Evolutionary conservation across 2,113 vertebrate genomes (phyloP).

Genomic region (Salvelinus namaycush): DNA sequence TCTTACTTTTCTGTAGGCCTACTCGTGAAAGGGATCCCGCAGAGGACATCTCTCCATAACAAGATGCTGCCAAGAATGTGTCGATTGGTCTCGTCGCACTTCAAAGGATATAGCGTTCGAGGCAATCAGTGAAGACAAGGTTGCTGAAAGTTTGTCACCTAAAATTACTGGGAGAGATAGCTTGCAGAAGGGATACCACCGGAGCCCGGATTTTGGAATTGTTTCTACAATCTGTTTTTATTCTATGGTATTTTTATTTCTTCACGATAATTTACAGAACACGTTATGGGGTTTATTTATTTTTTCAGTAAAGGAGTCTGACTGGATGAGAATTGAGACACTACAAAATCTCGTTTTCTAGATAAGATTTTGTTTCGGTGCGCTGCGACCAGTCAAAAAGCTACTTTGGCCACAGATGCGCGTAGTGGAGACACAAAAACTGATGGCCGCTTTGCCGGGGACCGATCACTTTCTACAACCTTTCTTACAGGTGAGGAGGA

Average conservation of each 20-base stretch:
- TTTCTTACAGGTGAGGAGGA: constrained; percentile 48
- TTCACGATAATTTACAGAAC: not conserved
- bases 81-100: constrained; percentile 52
- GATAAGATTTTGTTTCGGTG: not conserved
- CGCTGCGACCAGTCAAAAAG: not conserved
- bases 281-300: not conserved
- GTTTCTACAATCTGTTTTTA: not conserved
- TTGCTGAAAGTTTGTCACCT: constrained; percentile 20
- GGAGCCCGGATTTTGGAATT: not conserved
- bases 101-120: constrained; percentile 41
- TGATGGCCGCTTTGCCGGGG: constrained; percentile 30
- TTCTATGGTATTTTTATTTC: not conserved
- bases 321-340: not conserved
- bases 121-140: not conserved
- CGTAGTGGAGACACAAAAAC: not conserved
- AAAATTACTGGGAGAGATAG: not conserved
- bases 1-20: not conserved
- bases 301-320: not conserved
- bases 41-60: not conserved
- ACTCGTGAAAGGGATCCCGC: constrained; percentile 44
- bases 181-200: not conserved
- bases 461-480: constrained; percentile 32
- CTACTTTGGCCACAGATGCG: not conserved
- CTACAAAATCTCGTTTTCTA: not conserved
- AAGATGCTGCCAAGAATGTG: constrained; percentile 28